Evolutionary conservation across 2,113 vertebrate genomes (phyloP).

Genomic region (Willisornis vidua): DNA sequence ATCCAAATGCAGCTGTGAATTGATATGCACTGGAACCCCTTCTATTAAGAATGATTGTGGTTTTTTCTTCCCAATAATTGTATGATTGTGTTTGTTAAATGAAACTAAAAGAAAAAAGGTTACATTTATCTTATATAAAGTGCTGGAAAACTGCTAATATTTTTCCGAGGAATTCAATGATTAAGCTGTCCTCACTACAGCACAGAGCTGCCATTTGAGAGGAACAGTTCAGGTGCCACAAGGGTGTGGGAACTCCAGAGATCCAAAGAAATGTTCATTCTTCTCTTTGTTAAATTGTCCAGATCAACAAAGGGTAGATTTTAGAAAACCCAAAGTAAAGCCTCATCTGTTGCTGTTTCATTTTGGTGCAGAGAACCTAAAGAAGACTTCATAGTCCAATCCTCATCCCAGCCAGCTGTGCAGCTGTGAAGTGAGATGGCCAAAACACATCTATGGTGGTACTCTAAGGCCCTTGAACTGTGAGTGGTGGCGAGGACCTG

Average conservation of each 20-base stretch:
- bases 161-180: background rate
- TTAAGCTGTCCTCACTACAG: background rate
- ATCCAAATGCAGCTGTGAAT: background rate
- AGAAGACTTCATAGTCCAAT: background rate
- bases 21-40: background rate
- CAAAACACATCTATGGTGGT: rapidly evolving
- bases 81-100: background rate
- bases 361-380: background rate
- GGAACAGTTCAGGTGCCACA: background rate
- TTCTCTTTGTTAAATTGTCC: background rate
- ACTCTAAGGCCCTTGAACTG: background rate
- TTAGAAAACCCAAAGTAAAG: background rate
- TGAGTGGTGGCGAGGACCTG: background rate
- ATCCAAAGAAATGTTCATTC: background rate
- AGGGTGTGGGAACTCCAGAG: background rate
- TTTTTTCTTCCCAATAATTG: background rate
- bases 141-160: background rate
- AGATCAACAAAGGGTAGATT: background rate
- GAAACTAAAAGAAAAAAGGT: background rate
- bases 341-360: background rate
- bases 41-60: background rate
- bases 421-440: background rate
- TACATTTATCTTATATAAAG: background rate
- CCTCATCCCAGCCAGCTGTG: background rate
- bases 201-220: background rate